Base-by-base conservation (phyloP, 2,113 vertebrate genomes). In the Triplophysa rosa region DNA sequence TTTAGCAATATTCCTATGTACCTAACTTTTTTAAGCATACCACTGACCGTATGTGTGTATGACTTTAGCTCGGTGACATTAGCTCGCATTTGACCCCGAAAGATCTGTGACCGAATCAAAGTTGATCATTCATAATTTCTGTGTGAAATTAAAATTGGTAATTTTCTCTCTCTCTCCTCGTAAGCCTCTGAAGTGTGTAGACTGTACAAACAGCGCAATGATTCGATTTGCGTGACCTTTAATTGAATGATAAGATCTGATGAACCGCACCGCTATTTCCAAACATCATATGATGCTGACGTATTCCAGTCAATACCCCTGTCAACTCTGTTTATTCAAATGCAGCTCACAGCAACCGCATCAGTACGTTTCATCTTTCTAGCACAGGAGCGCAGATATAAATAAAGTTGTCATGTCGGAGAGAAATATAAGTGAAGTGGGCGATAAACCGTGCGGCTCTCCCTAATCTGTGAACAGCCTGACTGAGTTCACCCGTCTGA, bases 171-270 rank as follows among this genome's bases (percentile, higher is more conserved):
- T 40, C 69, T 73, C 56, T 42, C 82, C 78, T 89, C 82, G 75
- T 62, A 84, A 16, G 75, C 40, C 71, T 84, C 73, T 77, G 45
- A 49, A 71, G 67, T 29, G 24, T 66, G 33, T 81, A 64, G 84
- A 40, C 81, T 70, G 75, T 84, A 84, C 85, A 87, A 87, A 89
- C 86, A 83, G 84, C 83, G 83, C 82, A 81, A 74, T 64, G 75
- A 90, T 90, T 87, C 86, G 84, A 90, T 90, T 87, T 80, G 84
- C 82, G 71, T 89, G 90, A 92, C 86, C 88, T 88, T 86, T 88
- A 89, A 91, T 88, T 74, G 2, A 89, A 89, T 90, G 84, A 90
- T 84, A 85, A 77, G 78, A 85, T 89, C 84, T 72, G 29, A 81
- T 87, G 86, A 87, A 82, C 52, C 42, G 62, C 56, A 59, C 58